Base-by-base conservation (phyloP, 2,113 vertebrate species). In the Amphiprion percula region DNA sequence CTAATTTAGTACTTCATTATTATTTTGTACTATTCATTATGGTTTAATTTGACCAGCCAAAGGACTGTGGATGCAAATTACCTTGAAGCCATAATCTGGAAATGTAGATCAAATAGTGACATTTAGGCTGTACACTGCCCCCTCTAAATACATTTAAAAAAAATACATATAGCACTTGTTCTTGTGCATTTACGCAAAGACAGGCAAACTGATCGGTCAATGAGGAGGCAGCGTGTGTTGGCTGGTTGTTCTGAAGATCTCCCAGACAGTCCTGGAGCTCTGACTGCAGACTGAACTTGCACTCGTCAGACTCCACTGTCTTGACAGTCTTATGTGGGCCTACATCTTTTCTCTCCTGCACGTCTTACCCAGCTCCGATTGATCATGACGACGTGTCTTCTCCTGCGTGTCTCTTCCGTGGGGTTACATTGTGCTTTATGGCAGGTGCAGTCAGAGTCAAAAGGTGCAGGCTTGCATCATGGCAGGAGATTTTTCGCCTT, bases 381-480 rank as follows among this genome's bases (percentile, higher is more conserved):
- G 85, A 89, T 79, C 68, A 30, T 82, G 78, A 79, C 59, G 72
- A 71, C 87, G 64, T 44, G 86, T 72, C 79, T 82, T 78, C 79
- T 80, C 54, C 60, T 62, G 59, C 6, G 19, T 12, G 49, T 83
- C 68, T 80, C 83, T 21, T 74, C 70, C 72, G 74, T 54, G 50
- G 41, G 75, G 70, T 64, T 79, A 74, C 77, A 74, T 74, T 73
- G 82, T 85, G 76, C 69, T 85, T 87, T 70, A 83, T 83, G 84
- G 80, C 76, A 87, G 74, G 68, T 72, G 78, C 71, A 87, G 80
- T 80, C 80, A 72, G 68, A 79, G 75, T 82, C 72, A 82, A 79
- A 82, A 41, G 52, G 58, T 66, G 33, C 9, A 0, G 33, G 24
- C 64, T 80, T 79, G 68, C 59, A 77, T 84, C 77, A 64, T 61